Base-by-base conservation (phyloP, 2,797 vertebrate genomes). In the Aphelocoma californica region DNA sequence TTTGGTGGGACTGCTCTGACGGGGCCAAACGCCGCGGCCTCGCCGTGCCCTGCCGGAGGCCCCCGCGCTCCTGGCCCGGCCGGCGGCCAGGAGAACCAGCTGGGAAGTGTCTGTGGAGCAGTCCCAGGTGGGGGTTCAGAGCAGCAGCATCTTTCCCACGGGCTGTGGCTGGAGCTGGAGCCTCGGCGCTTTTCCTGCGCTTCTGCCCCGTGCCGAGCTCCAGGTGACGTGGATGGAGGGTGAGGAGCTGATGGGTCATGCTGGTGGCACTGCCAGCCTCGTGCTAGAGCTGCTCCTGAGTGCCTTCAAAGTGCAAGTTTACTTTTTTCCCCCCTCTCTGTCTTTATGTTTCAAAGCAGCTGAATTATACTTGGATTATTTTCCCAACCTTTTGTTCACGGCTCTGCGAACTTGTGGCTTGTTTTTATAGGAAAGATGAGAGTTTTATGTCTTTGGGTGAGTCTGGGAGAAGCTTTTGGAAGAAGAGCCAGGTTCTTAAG, bases 361-460 rank as follows among this genome's bases (percentile, higher is more conserved):
- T 90, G 93, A 82, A 18, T 91, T 91, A 12, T n/a, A 28, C 40
- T 83, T 75, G 81, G 87, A 51, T 93, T 80, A 53, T 86, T 81
- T 91, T 66, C 66, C 57, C 77, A 75, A 66, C n/a, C 72, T 96
- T 96, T 92, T 92, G 61, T 90, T 89, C 89, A 14, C 61, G 12
- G 65, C 72, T 69, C 73, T 32, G 72, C n/a, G 69, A 78, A 50
- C 74, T 83, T 12, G 6, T 44, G 61, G 26, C 67, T 94, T 87
- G 71, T 92, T 94, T 93, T 90, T 85, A 61, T 80, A 85, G 78
- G 87, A 83, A 88, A 91, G 90, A 50, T 32, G 70, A 83, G 87
- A 82, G 48, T 78, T 95, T 87, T 53, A 67, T 4, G 3, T 85
- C 9, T 81, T 87, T 60, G 74, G 61, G 58, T 34, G 78, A 84